Evolutionary conservation across 2,113 vertebrate genomes (phyloP).

Genomic region (Lanius ludovicianus): DNA sequence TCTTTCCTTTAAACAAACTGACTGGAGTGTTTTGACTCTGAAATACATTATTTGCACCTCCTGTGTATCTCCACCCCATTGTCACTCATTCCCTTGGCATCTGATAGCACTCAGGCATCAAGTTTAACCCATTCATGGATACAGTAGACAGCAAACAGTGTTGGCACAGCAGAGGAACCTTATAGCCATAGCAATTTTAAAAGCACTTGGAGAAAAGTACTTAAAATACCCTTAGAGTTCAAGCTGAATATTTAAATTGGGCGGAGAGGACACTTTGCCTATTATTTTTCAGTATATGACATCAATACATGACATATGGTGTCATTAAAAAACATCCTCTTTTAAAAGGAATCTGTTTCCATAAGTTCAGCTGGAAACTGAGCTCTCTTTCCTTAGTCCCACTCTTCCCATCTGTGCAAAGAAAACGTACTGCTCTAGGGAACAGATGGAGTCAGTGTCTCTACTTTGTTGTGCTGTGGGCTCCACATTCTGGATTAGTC

Average conservation of each 20-base stretch:
- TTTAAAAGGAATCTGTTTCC: neutral
- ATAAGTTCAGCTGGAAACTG: constrained; percentile 4
- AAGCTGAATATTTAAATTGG: neutral
- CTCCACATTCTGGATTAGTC: neutral
- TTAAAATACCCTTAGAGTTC: neutral
- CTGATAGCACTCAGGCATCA: neutral
- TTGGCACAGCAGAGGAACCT: neutral
- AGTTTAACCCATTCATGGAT: neutral
- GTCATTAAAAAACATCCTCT: neutral
- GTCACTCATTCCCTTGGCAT: neutral
- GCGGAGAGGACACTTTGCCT: neutral
- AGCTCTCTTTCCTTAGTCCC: neutral
- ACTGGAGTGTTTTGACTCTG: neutral
- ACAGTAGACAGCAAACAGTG: neutral
- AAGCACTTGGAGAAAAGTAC: neutral
- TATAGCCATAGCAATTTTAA: neutral
- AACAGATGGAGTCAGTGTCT: constrained; percentile 18
- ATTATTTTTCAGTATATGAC: neutral
- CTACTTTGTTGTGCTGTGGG: neutral
- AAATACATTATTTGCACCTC: neutral
- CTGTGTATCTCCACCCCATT: neutral
- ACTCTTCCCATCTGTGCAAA: constrained; percentile 20
- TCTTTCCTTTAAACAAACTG: neutral
- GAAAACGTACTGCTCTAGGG: neutral
- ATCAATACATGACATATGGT: neutral